Evolutionary conservation across 35 echinoderm and acorn worm genomes (phyloP).

Genomic region (Ptychodera flava): DNA sequence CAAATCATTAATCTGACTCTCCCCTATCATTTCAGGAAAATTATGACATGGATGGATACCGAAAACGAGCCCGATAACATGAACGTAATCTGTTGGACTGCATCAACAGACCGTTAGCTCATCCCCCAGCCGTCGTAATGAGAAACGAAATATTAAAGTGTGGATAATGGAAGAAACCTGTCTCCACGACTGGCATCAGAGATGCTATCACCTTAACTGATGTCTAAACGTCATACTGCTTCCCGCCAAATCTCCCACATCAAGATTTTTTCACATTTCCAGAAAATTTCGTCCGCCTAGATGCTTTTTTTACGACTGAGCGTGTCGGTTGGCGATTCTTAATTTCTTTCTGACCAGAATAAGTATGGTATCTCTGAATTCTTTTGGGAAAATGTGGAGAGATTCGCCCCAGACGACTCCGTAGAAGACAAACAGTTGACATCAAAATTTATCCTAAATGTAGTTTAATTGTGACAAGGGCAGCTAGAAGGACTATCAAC

Average conservation of each 20-base stretch:
- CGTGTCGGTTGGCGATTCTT: too few species aligned
- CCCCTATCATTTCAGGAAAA: not conserved
- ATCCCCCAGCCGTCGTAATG: not conserved
- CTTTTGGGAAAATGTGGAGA: too few species aligned
- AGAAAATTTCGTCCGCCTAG: too few species aligned
- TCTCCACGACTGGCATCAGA: not conserved
- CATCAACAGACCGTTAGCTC: not conserved
- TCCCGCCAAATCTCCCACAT: not conserved
- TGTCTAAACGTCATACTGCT: not conserved
- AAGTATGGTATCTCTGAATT: too few species aligned
- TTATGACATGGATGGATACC: not conserved
- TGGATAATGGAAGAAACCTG: not conserved
- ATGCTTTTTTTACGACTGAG: too few species aligned
- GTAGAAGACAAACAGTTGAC: not conserved
- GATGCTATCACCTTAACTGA: not conserved
- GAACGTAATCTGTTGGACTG: not conserved
- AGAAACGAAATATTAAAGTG: not conserved
- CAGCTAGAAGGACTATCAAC: not conserved
- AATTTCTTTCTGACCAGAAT: too few species aligned
- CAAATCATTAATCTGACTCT: not conserved
- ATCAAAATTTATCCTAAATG: not conserved
- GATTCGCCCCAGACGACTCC: not conserved
- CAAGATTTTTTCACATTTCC: too few species aligned
- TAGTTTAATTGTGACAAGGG: not conserved
- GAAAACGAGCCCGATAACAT: not conserved